Base-by-base conservation (phyloP, 2,888 invertebrate species). In the Microplitis manilae region DNA sequence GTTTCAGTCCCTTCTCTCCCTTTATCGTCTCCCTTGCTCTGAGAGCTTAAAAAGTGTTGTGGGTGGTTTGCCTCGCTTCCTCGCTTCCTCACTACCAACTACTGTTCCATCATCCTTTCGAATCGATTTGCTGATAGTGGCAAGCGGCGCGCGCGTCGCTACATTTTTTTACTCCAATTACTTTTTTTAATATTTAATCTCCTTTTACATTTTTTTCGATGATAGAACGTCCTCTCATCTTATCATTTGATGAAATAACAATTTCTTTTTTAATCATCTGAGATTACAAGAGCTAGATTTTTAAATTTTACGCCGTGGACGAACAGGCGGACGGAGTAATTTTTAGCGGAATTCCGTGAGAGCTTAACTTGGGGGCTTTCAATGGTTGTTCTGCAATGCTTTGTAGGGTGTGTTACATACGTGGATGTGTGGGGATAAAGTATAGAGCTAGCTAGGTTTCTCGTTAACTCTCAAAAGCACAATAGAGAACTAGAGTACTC, bases 121-220 rank as follows among this genome's bases (percentile, higher is more conserved):
- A 86, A 88, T 87, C 87, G 87, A 88, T 87, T 87, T 86, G 84
- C 85, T 83, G 83, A 84, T 82, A 81, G 84, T 80, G 83, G 83
- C 84, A 86, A 85, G 85, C 85, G 85, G 83, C 84, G 86, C 85
- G 85, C 85, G 85, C 85, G 84, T 85, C 85, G 83, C 84, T 81
- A 68, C 50, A 82, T 84, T 81, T 50, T 50, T 50, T 50, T 50
- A 8, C 50, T 8, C 8, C 9, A 82, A 81, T 81, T 80, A 71
- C 77, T 59, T 77, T 78, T 69, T 76, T 65, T 69, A 71, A 40
- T 69, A 69, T 72, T 65, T 50, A 38, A 67, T 69, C 75, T 60
- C 73, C 6, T 40, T 40, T 30, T 64, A n/a, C 64, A 39, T 62
- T 39, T 61, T 61, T 68, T n/a, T 38, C 40, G 39, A 62, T 68